These are phyloP conservation scores for Glareola pratincola DNA, from an alignment of 2,113 vertebrate genomes.

Conservation along the genomic window DNA sequence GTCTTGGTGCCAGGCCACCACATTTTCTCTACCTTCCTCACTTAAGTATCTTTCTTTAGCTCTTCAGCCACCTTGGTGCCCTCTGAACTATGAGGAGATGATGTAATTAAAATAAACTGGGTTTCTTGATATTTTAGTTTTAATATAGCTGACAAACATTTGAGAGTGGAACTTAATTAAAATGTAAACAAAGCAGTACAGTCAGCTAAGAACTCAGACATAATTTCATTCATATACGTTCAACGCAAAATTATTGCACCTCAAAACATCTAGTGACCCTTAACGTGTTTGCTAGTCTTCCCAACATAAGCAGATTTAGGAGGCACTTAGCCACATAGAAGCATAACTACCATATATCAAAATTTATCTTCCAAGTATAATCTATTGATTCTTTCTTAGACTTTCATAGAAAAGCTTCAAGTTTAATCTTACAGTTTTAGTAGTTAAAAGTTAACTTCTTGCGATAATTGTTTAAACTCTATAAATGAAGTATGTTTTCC, in stretches of 20 bases:
- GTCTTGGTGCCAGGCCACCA: neutral
- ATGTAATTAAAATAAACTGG: neutral
- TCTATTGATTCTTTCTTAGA: neutral
- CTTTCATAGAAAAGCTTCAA: neutral
- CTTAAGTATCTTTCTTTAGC: neutral
- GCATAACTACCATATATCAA: neutral
- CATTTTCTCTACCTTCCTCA: neutral
- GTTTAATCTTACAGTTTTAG: neutral
- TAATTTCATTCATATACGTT: neutral
- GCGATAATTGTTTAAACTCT: conserved; percentile 33
- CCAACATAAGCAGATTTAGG: neutral
- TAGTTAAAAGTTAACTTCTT: conserved; percentile 7
- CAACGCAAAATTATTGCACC: neutral
- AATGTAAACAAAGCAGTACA: neutral
- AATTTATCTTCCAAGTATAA: neutral
- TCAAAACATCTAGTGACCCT: neutral
- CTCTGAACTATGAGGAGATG: neutral
- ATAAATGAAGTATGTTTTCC: conserved; percentile 55
- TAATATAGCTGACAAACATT: neutral
- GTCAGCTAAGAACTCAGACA: neutral
- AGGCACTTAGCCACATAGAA: neutral
- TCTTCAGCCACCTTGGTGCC: neutral
- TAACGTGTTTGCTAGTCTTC: neutral
- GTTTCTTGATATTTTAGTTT: neutral
- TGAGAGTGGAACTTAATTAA: neutral